These are phyloP conservation scores for Pycnonotus jocosus DNA, from an alignment of 2,113 vertebrate species.

Conservation along the genomic window DNA sequence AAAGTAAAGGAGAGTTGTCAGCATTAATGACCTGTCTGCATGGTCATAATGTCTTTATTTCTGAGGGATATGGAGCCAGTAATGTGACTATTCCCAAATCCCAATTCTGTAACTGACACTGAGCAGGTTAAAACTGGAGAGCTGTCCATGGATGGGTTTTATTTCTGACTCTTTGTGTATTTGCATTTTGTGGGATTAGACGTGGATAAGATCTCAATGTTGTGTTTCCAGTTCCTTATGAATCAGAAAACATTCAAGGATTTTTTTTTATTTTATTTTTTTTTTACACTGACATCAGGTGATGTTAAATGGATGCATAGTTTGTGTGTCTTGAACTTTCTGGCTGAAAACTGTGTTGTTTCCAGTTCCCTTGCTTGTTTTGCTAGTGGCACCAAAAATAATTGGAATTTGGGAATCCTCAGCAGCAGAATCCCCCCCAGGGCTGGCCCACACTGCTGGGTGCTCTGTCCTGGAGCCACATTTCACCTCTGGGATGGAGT, in stretches of 20 bases:
- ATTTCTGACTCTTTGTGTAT: background rate
- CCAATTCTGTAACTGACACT: background rate
- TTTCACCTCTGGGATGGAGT: background rate
- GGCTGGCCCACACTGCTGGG: background rate
- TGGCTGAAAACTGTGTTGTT: background rate
- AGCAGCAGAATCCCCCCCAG: background rate
- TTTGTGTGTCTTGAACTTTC: background rate
- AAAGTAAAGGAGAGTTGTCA: background rate
- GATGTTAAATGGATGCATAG: background rate
- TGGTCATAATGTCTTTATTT: background rate
- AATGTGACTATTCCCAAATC: background rate
- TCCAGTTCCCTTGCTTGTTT: background rate
- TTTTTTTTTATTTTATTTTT: background rate
- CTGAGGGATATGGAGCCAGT: background rate
- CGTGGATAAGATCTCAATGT: background rate
- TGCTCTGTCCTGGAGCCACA: background rate
- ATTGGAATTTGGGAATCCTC: background rate
- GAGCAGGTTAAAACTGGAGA: background rate
- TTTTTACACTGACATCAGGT: background rate
- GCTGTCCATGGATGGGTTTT: background rate
- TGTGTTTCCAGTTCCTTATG: background rate
- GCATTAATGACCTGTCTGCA: background rate
- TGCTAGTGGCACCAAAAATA: background rate
- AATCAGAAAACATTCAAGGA: background rate
- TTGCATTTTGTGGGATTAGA: background rate